A percentile compares a stretch with the other conserved stretches of the same genome.
phyloP scores from a whole-genome alignment of 2,113 vertebrate species.

The Chaetodon auriga region DNA sequence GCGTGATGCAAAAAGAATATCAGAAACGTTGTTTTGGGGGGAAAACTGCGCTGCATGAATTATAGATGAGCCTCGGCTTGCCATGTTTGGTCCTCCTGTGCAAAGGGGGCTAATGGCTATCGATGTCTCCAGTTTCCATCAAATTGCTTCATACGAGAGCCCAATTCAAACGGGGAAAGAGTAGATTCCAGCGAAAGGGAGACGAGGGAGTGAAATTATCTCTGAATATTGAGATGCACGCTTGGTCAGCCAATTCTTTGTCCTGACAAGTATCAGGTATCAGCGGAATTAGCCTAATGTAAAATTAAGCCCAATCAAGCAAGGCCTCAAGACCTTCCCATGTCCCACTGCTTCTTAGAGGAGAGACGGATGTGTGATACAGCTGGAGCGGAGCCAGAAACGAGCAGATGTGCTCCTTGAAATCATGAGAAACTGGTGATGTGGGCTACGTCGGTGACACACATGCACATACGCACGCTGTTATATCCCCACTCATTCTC shows the following conservation, averaged over 20 bases:
- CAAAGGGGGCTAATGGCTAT: slow-evolving; percentile 76
- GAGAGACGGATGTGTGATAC: slow-evolving; percentile 50
- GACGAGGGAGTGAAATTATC: slow-evolving; percentile 73
- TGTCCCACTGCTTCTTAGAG: slow-evolving; percentile 44
- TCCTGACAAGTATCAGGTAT: slow-evolving; percentile 69
- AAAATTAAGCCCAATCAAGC: slow-evolving; percentile 71
- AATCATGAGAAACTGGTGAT: slow-evolving; percentile 56
- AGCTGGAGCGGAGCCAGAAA: slow-evolving; percentile 59
- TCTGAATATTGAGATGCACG: slow-evolving; percentile 67
- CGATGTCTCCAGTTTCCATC: slow-evolving; percentile 77
- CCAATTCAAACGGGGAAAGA: slow-evolving; percentile 67
- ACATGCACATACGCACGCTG: slow-evolving; percentile 15
- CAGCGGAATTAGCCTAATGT: slow-evolving; percentile 69
- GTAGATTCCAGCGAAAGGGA: slow-evolving; percentile 61
- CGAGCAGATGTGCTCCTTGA: slow-evolving; percentile 66
- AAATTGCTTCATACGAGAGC: slow-evolving; percentile 76
- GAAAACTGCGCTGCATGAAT: slow-evolving; percentile 73
- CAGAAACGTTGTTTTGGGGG: slow-evolving; percentile 71
- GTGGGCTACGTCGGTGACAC: slow-evolving; percentile 50
- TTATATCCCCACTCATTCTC: slow-evolving; percentile 25
- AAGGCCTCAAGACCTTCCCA: slow-evolving; percentile 46
- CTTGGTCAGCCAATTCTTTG: slow-evolving; percentile 72
- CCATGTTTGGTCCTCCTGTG: slow-evolving; percentile 70
- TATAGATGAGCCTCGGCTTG: slow-evolving; percentile 73
- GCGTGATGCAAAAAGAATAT: slow-evolving; percentile 65